Percentiles rank a stretch among this genome's conserved stretches.
These are phyloP conservation scores for Paralvinella palmiformis DNA, from an alignment of 1,140 invertebrate genomes.

Conservation along the genomic window DNA sequence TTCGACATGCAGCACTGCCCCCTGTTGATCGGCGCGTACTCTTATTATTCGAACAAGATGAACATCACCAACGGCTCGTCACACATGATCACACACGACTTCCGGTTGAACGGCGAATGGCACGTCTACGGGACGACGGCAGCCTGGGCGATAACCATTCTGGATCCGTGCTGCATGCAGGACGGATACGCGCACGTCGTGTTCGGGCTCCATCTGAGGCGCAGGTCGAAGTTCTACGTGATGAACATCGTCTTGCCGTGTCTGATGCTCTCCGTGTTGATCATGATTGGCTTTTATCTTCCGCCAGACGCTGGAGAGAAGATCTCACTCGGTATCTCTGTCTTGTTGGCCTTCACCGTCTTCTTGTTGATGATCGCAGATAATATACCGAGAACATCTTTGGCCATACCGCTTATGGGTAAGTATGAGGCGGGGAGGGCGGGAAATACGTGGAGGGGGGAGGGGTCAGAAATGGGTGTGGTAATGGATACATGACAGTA, in stretches of 20 bases:
- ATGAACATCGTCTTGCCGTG: constrained; percentile 21
- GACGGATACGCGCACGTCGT: constrained; percentile 16
- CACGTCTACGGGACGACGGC: constrained; percentile 6
- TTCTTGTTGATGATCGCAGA: constrained; percentile 21
- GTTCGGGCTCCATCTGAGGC: constrained; percentile 45
- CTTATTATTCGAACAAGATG: constrained; percentile 17
- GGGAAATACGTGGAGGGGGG: too few relatives aligned
- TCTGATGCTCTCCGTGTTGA: constrained; percentile 16
- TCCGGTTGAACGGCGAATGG: constrained; percentile 16
- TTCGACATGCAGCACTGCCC: constrained; percentile 63
- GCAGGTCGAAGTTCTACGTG: constrained; percentile 19
- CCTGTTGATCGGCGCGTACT: constrained; percentile 55
- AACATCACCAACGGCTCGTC: constrained; percentile 17
- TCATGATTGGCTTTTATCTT: constrained; percentile 26
- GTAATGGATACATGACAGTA: too few relatives aligned
- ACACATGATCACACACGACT: constrained; percentile 13
- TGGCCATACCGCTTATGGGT: constrained; percentile 17
- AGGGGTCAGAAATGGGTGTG: too few relatives aligned
- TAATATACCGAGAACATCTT: constrained; percentile 17
- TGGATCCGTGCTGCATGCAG: neutral
- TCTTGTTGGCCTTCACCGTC: constrained; percentile 21
- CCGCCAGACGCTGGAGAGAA: constrained; percentile 22
- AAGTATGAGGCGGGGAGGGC: too few relatives aligned
- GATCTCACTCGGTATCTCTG: constrained; percentile 21
- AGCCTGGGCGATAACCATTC: constrained; percentile 15